A percentile compares a stretch with the other conserved stretches of the same genome.
phyloP scores from a whole-genome alignment of 2,113 vertebrate species.

The Seriola rivoliana region DNA sequence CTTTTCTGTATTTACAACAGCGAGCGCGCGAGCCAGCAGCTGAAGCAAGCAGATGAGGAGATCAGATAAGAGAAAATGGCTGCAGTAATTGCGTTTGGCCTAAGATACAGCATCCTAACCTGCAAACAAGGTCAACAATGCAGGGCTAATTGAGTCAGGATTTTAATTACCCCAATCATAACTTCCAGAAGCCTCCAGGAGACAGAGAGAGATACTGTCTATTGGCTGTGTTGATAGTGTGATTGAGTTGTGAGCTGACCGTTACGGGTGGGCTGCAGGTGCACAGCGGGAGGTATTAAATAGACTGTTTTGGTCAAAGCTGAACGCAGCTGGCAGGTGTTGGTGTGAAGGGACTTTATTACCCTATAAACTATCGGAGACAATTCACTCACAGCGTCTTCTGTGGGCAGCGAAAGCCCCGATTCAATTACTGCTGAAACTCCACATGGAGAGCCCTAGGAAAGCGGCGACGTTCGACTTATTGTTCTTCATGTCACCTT shows the following conservation, averaged over 20 bases:
- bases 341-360: slow-evolving; percentile 76
- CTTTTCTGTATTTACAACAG: slow-evolving; percentile 34
- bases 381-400: slow-evolving; percentile 71
- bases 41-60: slow-evolving; percentile 46
- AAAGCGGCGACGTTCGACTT: slow-evolving; percentile 49
- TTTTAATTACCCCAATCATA: slow-evolving; percentile 77
- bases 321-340: slow-evolving; percentile 81
- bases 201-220: slow-evolving; percentile 15
- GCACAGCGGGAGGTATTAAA: slow-evolving; percentile 72
- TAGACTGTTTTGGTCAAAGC: slow-evolving; percentile 65
- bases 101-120: slow-evolving; percentile 61
- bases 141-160: slow-evolving; percentile 71
- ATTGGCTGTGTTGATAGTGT: slow-evolving; percentile 24
- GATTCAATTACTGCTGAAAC: slow-evolving; percentile 76
- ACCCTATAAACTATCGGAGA: slow-evolving; percentile 75
- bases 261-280: slow-evolving; percentile 75
- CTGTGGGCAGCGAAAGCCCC: slow-evolving; percentile 63
- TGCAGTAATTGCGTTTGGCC: slow-evolving; percentile 59
- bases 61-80: slow-evolving; percentile 62
- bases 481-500: slow-evolving; percentile 70
- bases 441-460: slow-evolving; percentile 49
- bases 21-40: neutral
- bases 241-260: slow-evolving; percentile 28
- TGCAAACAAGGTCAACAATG: slow-evolving; percentile 72
- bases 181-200: slow-evolving; percentile 49